Evolutionary conservation across 2,113 vertebrate species (phyloP).

Genomic region (human (Homo sapiens)): DNA sequence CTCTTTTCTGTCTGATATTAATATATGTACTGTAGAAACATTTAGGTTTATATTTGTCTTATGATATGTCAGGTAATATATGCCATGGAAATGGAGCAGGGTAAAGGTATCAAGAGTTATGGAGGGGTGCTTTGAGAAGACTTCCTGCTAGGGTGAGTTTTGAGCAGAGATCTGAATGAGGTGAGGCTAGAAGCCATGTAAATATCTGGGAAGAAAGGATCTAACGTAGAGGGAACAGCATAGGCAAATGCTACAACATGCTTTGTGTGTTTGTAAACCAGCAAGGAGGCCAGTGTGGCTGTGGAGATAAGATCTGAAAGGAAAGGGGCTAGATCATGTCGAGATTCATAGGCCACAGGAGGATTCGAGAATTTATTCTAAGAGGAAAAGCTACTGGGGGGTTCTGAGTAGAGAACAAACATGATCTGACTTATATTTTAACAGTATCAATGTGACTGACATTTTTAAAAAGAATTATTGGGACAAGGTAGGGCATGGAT

Average conservation of each 20-base stretch:
- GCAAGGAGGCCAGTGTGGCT: background rate
- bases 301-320: background rate
- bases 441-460: background rate
- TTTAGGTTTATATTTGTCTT: slow-evolving; percentile 8
- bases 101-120: background rate
- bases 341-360: background rate
- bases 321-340: background rate
- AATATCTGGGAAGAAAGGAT: background rate
- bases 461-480: slow-evolving; percentile 22
- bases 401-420: background rate
- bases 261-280: background rate
- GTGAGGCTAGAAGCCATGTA: background rate
- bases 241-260: background rate
- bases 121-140: background rate
- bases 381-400: background rate
- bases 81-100: background rate
- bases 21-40: background rate
- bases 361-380: background rate
- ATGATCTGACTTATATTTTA: background rate
- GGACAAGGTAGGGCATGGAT: background rate
- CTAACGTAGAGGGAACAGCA: background rate
- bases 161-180: background rate
- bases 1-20: background rate
- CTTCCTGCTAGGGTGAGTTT: background rate
- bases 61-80: background rate